These are phyloP conservation scores for Rhinichthys klamathensis DNA, from an alignment of 2,113 vertebrate species.

Conservation along the genomic window DNA sequence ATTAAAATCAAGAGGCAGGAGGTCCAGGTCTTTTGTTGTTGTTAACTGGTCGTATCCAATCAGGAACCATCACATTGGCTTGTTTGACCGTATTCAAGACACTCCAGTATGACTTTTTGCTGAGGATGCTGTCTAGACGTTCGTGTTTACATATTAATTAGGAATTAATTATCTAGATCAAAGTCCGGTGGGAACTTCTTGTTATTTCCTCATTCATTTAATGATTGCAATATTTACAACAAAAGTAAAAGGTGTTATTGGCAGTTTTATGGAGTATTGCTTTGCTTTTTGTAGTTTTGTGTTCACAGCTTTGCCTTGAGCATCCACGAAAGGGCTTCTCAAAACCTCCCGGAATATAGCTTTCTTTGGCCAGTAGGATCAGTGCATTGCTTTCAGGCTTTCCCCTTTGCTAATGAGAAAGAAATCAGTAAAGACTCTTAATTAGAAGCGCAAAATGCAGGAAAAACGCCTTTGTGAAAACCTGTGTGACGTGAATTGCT, in stretches of 20 bases:
- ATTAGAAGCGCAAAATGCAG: neutral
- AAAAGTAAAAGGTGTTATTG: neutral
- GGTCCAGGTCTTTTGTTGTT: neutral
- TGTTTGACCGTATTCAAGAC: slow-evolving; percentile 5
- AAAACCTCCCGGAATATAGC: neutral
- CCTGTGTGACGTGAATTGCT: neutral
- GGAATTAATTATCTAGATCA: slow-evolving; percentile 73
- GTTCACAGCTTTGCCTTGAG: neutral
- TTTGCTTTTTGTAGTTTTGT: neutral
- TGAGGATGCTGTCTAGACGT: slow-evolving; percentile 67
- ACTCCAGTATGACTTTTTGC: slow-evolving; percentile 44
- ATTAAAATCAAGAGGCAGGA: neutral
- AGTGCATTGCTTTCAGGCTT: neutral
- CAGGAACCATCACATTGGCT: neutral
- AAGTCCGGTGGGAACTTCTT: slow-evolving; percentile 65
- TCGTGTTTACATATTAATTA: slow-evolving; percentile 70
- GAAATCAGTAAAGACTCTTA: neutral
- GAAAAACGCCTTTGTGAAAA: neutral
- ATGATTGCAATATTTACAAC: slow-evolving; percentile 52
- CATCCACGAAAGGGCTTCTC: neutral
- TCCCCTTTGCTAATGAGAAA: neutral
- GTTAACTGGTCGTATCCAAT: neutral
- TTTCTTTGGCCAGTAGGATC: neutral
- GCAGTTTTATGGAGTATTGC: neutral
- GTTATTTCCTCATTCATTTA: slow-evolving; percentile 55